Conservation (phyloP, 2,113 vertebrate species). For the Sinocyclocheilus anshuiensis region DNA sequence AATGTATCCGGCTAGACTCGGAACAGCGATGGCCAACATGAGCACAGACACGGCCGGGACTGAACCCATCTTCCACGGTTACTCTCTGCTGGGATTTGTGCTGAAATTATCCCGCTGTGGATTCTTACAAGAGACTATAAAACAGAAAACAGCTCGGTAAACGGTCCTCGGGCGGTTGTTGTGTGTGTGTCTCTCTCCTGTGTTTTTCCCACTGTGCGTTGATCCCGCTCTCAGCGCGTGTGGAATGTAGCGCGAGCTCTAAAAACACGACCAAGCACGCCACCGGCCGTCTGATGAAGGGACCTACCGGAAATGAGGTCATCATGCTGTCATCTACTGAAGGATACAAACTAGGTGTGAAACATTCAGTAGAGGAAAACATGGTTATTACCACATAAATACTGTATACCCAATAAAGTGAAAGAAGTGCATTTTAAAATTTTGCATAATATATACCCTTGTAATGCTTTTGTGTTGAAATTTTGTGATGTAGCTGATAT, state of each 20-base stretch:
- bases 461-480: too few relatives aligned
- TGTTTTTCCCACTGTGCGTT: background rate
- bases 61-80: constrained; percentile 69
- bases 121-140: background rate
- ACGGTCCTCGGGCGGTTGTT: constrained; percentile 3
- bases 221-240: background rate
- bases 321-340: background rate
- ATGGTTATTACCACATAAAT: too few relatives aligned
- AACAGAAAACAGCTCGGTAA: background rate
- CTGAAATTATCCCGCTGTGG: constrained; percentile 59
- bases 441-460: too few relatives aligned
- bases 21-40: constrained; percentile 75
- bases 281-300: constrained; percentile 57
- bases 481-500: too few relatives aligned
- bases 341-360: background rate
- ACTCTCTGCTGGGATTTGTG: constrained; percentile 41
- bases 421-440: too few relatives aligned
- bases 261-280: constrained; percentile 55
- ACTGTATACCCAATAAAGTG: too few relatives aligned
- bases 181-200: background rate
- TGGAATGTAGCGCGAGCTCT: constrained; percentile 9
- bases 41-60: constrained; percentile 72
- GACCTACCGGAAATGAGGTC: constrained; percentile 59
- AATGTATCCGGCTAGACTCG: constrained; percentile 80
- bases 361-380: too few relatives aligned